Evolutionary conservation across 2,113 vertebrate species (phyloP).

Genomic region (Nymphicus hollandicus): DNA sequence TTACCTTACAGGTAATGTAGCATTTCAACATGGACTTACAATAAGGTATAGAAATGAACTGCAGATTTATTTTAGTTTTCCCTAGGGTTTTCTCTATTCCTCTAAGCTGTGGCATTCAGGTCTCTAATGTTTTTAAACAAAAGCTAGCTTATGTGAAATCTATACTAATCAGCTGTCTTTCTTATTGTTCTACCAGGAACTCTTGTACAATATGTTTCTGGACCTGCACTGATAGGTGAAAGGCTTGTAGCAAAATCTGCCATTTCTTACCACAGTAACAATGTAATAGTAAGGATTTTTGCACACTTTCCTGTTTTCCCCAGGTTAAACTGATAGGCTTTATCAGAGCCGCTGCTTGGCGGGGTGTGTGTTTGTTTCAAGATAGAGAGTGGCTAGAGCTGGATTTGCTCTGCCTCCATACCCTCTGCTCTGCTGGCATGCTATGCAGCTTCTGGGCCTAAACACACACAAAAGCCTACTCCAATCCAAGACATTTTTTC

Average conservation of each 20-base stretch:
- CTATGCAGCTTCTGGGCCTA: not conserved
- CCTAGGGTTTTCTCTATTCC: not conserved
- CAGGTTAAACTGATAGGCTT: not conserved
- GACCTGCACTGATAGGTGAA: not conserved
- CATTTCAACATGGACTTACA: not conserved
- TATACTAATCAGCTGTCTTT: not conserved
- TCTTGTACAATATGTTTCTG: not conserved
- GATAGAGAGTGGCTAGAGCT: not conserved
- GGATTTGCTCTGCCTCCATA: not conserved
- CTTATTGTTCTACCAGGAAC: not conserved
- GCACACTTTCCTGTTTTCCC: not conserved
- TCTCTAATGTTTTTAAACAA: not conserved
- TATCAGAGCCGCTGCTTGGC: not conserved
- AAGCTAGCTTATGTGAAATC: not conserved
- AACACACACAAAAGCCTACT: not conserved
- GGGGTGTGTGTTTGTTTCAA: not conserved
- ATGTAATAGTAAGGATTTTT: not conserved
- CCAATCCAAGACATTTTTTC: not conserved
- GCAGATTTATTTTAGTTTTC: not conserved
- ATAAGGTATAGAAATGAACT: not conserved
- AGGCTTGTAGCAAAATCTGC: not conserved
- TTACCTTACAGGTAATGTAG: not conserved
- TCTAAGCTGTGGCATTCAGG: not conserved
- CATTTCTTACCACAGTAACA: not conserved
- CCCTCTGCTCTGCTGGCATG: not conserved